Evolutionary conservation across 2,113 vertebrate species (phyloP).

Genomic region (Poecile atricapillus): DNA sequence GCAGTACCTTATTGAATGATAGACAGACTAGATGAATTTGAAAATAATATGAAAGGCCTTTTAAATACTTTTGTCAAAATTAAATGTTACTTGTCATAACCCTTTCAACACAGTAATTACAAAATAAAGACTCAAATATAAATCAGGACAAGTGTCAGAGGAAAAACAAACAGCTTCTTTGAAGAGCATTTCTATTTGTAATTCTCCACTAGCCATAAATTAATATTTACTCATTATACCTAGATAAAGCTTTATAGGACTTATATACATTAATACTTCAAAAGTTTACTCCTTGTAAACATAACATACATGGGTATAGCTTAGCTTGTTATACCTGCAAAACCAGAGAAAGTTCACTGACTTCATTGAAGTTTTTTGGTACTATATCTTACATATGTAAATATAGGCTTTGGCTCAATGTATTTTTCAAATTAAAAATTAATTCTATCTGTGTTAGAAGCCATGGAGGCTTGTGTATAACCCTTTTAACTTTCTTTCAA

Average conservation of each 20-base stretch:
- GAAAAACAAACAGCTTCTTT: not conserved
- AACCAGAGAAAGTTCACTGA: not conserved
- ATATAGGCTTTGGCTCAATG: not conserved
- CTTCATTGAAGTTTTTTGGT: not conserved
- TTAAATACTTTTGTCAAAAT: not conserved
- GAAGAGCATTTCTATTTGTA: not conserved
- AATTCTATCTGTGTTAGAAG: not conserved
- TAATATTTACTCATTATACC: not conserved
- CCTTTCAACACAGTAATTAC: not conserved
- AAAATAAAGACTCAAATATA: not conserved
- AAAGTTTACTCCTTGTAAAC: not conserved
- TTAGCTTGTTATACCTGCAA: not conserved
- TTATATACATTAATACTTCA: not conserved
- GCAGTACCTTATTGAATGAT: not conserved
- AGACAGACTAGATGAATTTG: not conserved
- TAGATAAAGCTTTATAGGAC: not conserved
- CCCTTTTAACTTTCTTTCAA: not conserved
- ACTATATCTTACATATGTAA: not conserved
- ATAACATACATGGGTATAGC: not conserved
- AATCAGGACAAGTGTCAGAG: not conserved
- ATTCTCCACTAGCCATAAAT: not conserved
- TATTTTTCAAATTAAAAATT: not conserved
- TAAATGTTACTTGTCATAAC: not conserved
- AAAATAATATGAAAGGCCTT: not conserved
- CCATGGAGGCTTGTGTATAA: not conserved